These are phyloP conservation scores for Tangara arthus DNA, from an alignment of 2,797 vertebrate genomes.

Conservation along the genomic window DNA sequence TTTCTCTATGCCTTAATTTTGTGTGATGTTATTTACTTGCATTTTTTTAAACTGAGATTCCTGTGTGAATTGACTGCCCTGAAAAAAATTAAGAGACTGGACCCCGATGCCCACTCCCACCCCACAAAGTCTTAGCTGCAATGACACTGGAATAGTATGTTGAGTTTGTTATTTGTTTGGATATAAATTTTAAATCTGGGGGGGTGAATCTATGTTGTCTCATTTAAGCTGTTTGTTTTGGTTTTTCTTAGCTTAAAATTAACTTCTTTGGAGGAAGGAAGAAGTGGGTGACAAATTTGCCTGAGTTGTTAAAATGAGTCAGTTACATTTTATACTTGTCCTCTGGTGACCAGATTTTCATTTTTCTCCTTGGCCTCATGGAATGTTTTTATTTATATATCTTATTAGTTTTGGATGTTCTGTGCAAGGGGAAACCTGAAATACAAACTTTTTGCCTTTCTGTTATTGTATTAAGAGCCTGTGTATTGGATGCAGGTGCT, in stretches of 20 bases:
- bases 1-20: neutral
- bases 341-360: slow-evolving; percentile 47
- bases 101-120: neutral
- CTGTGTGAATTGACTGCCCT: neutral
- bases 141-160: neutral
- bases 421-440: slow-evolving; percentile 49
- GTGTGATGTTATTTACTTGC: neutral
- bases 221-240: neutral
- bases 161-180: neutral
- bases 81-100: neutral
- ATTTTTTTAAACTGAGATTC: neutral
- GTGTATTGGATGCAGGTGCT: slow-evolving; percentile 70
- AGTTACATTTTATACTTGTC: slow-evolving; percentile 15
- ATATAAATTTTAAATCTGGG: neutral
- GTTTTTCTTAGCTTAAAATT: neutral
- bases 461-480: slow-evolving; percentile 46
- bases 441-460: slow-evolving; percentile 20
- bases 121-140: neutral
- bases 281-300: neutral
- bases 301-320: slow-evolving; percentile 27
- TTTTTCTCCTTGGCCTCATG: slow-evolving; percentile 50
- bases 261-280: neutral
- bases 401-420: slow-evolving; percentile 69
- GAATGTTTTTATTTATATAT: slow-evolving; percentile 71
- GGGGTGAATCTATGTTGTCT: neutral